Conservation (phyloP, 2,113 vertebrate genomes). For the Ivindomyrus marchei region DNA sequence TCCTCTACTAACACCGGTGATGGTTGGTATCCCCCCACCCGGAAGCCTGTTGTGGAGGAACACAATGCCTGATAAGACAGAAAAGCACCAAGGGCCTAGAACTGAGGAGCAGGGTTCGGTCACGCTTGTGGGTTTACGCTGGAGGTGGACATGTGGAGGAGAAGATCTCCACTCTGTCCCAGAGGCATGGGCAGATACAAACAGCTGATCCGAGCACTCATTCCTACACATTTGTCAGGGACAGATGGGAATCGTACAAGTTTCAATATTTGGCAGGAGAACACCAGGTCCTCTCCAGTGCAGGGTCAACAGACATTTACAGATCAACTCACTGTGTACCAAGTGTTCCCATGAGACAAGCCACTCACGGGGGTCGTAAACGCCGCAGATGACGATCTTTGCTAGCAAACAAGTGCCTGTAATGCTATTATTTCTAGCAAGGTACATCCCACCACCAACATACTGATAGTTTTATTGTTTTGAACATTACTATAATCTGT, state of each 20-base stretch:
- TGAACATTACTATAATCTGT: neutral
- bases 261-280: neutral
- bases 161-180: neutral
- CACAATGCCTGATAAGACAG: neutral
- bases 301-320: neutral
- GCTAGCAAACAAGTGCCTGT: neutral
- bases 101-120: neutral
- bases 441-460: neutral
- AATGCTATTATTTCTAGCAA: neutral
- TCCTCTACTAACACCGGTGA: neutral
- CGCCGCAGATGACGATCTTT: neutral
- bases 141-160: neutral
- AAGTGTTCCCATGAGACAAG: neutral
- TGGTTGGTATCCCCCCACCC: neutral
- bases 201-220: neutral
- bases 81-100: neutral
- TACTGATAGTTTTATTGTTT: neutral
- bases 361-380: neutral
- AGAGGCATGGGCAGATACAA: neutral
- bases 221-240: neutral
- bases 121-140: neutral
- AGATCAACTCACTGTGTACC: neutral
- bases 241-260: neutral
- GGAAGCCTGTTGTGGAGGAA: neutral
- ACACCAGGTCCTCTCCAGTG: neutral